Percentiles rank a stretch among this genome's conserved stretches.
phyloP scores from a whole-genome alignment of 2,888 invertebrate species.

The Amphipyra tragopoginis region DNA sequence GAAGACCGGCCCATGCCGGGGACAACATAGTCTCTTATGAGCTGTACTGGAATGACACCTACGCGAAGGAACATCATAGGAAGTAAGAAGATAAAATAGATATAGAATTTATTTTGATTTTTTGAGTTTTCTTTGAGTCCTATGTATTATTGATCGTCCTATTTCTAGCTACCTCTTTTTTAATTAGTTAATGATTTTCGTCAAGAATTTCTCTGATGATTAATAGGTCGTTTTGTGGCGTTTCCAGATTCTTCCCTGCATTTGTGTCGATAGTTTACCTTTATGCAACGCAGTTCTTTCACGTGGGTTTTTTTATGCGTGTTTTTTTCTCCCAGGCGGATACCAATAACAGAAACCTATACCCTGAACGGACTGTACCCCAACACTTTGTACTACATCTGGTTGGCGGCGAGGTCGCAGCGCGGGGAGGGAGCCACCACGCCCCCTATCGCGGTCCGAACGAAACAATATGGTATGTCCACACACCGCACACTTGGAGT shows the following conservation, averaged over 20 bases:
- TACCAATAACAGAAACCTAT: constrained; percentile 95
- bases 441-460: constrained; percentile 97
- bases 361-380: constrained; percentile 97
- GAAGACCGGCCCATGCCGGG: constrained; percentile 96
- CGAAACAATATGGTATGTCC: constrained; percentile 99
- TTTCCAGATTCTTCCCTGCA: too few relatives aligned
- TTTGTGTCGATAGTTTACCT: not conserved
- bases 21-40: constrained; percentile 98
- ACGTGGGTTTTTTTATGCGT: not conserved
- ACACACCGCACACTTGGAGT: constrained; percentile 50
- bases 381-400: constrained; percentile 98
- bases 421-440: constrained; percentile 98
- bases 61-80: constrained; percentile 96
- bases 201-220: too few relatives aligned
- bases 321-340: constrained; percentile 88
- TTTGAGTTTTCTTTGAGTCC: too few relatives aligned
- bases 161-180: not conserved
- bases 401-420: constrained; percentile 98
- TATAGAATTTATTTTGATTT: not conserved
- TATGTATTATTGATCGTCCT: too few relatives aligned
- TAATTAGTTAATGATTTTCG: too few relatives aligned
- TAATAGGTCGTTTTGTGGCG: too few relatives aligned
- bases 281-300: not conserved
- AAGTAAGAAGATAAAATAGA: constrained; percentile 86
- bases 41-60: constrained; percentile 99